A percentile compares a stretch with the other conserved stretches of the same genome.
These are phyloP conservation scores for Neomorphus geoffroyi DNA, from an alignment of 2,797 vertebrate genomes.

Conservation along the genomic window DNA sequence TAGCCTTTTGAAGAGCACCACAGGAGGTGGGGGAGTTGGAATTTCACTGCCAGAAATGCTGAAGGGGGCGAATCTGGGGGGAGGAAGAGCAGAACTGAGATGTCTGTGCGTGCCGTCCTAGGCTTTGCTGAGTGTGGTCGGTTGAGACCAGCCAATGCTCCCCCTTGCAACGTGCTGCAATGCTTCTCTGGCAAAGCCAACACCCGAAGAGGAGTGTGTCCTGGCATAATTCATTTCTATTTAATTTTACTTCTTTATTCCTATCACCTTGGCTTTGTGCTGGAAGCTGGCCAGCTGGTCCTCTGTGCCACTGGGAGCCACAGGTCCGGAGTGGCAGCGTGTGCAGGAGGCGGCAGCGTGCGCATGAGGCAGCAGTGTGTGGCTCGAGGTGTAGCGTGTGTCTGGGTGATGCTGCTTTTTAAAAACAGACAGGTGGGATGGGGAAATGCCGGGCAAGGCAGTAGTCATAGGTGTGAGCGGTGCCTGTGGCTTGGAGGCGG, in stretches of 20 bases:
- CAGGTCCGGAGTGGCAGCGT: not conserved
- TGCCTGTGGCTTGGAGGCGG: not conserved
- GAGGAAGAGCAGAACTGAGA: not conserved
- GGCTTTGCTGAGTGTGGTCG: not conserved
- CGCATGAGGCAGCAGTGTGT: too few species aligned
- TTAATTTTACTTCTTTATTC: not conserved
- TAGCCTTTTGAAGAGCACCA: not conserved
- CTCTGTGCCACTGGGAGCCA: not conserved
- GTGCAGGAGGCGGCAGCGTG: not conserved
- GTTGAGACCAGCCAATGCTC: not conserved
- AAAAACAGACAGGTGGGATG: not conserved
- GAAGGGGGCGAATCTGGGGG: not conserved
- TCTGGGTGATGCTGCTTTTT: not conserved
- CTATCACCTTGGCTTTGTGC: not conserved
- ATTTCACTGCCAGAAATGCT: constrained; percentile 4
- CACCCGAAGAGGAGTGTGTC: fast-evolving
- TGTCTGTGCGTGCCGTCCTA: not conserved
- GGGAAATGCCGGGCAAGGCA: not conserved
- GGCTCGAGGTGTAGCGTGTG: not conserved
- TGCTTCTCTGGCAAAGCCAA: not conserved
- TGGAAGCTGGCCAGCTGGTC: not conserved
- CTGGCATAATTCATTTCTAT: fast-evolving
- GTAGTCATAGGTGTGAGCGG: constrained; percentile 27
- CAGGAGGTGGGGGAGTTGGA: not conserved
- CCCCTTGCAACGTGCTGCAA: not conserved